Base-by-base conservation (phyloP, 1,140 invertebrate genomes). In the Drosophila gunungcola region DNA sequence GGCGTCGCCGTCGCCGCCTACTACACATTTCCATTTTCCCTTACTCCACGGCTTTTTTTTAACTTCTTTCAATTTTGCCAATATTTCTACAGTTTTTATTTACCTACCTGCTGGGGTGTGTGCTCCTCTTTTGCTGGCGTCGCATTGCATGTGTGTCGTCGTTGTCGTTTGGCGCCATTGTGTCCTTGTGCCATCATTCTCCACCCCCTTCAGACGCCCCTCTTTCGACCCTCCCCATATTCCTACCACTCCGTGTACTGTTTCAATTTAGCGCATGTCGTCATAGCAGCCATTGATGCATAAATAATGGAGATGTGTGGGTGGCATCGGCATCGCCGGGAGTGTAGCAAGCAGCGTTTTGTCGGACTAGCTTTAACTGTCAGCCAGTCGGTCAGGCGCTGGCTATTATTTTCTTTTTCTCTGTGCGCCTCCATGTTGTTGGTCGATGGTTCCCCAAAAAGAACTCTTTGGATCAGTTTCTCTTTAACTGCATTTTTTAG, bases 181-280 rank as follows among this genome's bases (percentile, higher is more conserved):
- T 78, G 82, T 73, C 81, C 81, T 81, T 81, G 82, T 77, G 81
- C 62, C 78, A 67, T 64, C 78, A 53, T 27, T 43, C 41, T 41
- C 29, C 67, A 7, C 13, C 29, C 21, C 29, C 45, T 43, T 10
- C 16, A 21, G 16, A 0, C 16, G 16, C 36, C 1, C 11, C 36
- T 12, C 39, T 32, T 39, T 7, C 16, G 12, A 6, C 13, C 11
- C 4, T 3, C 11, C 39, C 2, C 12, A 21, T 21, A n/a, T 7
- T 13, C 11, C 25, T 7, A 9, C 48, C n/a, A 41, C 73, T 56
- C 67, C 82, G 69, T 82, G 74, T 81, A 88, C 75, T 79, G 82
- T 86, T 88, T 86, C 82, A 86, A 86, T 86, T 86, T 86, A 86
- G 82, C 82, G 82, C 83, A 86, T 86, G 82, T 82, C 82, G 82